Conservation (phyloP, 2,113 vertebrate genomes). For the Ploceus nigricollis region DNA sequence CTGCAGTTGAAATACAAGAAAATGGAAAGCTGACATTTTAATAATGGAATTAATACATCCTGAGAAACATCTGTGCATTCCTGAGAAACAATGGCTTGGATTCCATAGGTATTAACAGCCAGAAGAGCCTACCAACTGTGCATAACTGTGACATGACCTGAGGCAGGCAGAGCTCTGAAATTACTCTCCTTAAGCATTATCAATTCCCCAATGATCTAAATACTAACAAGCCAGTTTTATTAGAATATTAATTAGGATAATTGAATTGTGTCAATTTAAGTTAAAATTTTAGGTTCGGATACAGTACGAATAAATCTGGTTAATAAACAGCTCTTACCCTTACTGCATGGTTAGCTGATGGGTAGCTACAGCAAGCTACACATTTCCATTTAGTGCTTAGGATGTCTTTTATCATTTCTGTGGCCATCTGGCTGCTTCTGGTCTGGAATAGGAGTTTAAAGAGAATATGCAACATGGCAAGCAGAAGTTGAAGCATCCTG, state of each 20-base stretch:
- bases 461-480: neutral
- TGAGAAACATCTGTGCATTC: constrained; percentile 29
- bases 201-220: neutral
- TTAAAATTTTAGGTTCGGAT: neutral
- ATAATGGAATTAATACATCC: neutral
- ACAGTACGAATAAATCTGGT: neutral
- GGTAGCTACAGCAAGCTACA: neutral
- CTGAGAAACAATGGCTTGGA: constrained; percentile 7
- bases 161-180: neutral
- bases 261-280: neutral
- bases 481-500: neutral
- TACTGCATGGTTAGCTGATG: neutral
- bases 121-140: neutral
- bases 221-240: neutral
- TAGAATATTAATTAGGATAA: neutral
- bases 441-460: neutral
- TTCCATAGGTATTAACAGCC: neutral
- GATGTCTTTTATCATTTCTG: neutral
- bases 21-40: neutral
- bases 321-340: neutral
- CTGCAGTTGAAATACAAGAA: neutral
- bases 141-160: neutral
- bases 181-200: neutral
- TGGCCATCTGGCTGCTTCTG: neutral
- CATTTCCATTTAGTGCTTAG: neutral